A percentile compares a stretch with the other conserved stretches of the same genome.
These are phyloP conservation scores for Lemur catta DNA, from an alignment of 2,797 vertebrate species.

Conservation along the genomic window DNA sequence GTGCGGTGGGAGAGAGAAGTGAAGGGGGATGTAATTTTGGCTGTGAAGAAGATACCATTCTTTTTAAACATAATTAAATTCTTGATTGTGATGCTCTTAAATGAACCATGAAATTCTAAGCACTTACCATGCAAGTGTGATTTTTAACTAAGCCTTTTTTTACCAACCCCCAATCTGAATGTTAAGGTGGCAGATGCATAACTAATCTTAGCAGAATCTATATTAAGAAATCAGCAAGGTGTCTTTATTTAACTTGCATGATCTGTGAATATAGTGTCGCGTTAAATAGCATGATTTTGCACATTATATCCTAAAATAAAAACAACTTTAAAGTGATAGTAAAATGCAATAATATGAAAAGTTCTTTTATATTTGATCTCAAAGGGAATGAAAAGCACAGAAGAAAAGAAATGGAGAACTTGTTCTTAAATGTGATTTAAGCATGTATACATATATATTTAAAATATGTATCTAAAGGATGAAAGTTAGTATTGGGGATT, in stretches of 20 bases:
- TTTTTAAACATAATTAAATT: constrained; percentile 71
- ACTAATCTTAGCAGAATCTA: constrained; percentile 78
- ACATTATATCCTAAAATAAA: constrained; percentile 62
- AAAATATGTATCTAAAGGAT: background rate
- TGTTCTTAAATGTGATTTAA: background rate
- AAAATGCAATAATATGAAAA: background rate
- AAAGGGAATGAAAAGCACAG: background rate
- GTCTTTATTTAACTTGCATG: constrained; percentile 73
- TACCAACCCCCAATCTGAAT: constrained; percentile 71
- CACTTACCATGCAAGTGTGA: constrained; percentile 60
- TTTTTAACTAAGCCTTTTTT: constrained; percentile 71
- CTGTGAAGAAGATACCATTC: constrained; percentile 24
- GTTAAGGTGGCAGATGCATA: constrained; percentile 71
- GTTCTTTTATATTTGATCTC: constrained; percentile 42
- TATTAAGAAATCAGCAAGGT: constrained; percentile 76
- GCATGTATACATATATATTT: background rate
- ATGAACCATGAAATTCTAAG: constrained; percentile 75
- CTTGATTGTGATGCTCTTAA: constrained; percentile 75
- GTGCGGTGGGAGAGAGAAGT: background rate
- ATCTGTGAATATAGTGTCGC: constrained; percentile 65
- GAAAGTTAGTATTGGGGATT: background rate
- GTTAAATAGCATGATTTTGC: constrained; percentile 71
- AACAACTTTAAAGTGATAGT: constrained; percentile 28
- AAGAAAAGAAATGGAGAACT: background rate
- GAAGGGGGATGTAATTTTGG: background rate